Evolutionary conservation across 2,888 invertebrate species (phyloP).

Genomic region (Drosophila picticornis): DNA sequence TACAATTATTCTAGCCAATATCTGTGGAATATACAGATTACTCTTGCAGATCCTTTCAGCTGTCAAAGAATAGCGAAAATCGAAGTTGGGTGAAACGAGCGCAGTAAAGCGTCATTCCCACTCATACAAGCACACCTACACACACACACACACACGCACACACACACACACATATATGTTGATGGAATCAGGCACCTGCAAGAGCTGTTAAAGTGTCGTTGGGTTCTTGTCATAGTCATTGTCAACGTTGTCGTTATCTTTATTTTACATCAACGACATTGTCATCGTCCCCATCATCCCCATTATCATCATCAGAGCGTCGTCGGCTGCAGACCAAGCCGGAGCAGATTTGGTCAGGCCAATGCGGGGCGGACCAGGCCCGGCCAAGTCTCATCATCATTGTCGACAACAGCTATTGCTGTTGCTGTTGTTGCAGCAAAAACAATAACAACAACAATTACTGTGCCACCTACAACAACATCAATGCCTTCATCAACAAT

Average conservation of each 20-base stretch:
- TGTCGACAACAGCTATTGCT: slow-evolving; percentile 64
- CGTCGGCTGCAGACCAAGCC: background rate
- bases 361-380: slow-evolving; percentile 4
- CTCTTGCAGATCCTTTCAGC: background rate
- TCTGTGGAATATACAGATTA: background rate
- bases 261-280: slow-evolving; percentile 78
- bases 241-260: slow-evolving; percentile 80
- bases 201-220: slow-evolving; percentile 78
- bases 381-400: slow-evolving; percentile 62
- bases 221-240: slow-evolving; percentile 78
- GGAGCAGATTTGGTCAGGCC: background rate
- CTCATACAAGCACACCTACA: background rate
- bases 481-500: slow-evolving; percentile 78
- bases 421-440: too few relatives aligned
- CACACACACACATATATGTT: slow-evolving; percentile 1
- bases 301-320: background rate
- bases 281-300: slow-evolving; percentile 66
- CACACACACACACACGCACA: background rate
- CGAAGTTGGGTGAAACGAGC: background rate
- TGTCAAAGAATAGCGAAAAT: background rate
- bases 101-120: background rate
- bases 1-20: background rate
- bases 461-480: slow-evolving; percentile 44
- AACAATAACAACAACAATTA: slow-evolving; percentile 30
- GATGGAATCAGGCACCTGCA: slow-evolving; percentile 63